Conservation (phyloP, 2,797 vertebrate genomes). For the Oryzias sinensis region DNA sequence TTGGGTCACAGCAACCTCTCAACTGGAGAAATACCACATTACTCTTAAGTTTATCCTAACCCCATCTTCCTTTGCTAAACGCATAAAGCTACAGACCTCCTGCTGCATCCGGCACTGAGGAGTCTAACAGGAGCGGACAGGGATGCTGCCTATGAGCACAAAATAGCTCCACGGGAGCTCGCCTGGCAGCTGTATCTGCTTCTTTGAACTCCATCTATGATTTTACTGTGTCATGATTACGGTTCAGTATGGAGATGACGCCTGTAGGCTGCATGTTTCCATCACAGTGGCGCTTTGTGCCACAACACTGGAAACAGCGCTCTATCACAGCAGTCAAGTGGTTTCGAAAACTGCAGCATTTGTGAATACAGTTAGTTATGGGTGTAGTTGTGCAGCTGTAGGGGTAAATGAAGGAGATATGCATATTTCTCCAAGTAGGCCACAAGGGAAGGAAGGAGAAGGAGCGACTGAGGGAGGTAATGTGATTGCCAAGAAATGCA, state of each 20-base stretch:
- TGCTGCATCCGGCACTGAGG: too few relatives aligned
- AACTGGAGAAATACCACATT: too few relatives aligned
- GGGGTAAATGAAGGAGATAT: slow-evolving; percentile 56
- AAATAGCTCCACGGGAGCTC: too few relatives aligned
- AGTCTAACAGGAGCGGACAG: too few relatives aligned
- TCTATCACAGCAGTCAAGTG: slow-evolving; percentile 20
- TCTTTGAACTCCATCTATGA: slow-evolving; percentile 14
- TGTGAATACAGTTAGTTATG: slow-evolving; percentile 44
- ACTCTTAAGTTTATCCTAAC: too few relatives aligned
- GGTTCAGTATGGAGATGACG: slow-evolving; percentile 32
- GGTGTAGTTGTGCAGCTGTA: slow-evolving; percentile 36
- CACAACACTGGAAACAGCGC: slow-evolving; percentile 15
- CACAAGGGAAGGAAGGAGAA: slow-evolving; percentile 45
- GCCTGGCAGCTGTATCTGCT: not conserved
- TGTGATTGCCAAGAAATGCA: slow-evolving; percentile 56
- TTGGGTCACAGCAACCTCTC: too few relatives aligned
- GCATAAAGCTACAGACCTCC: too few relatives aligned
- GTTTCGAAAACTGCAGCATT: slow-evolving; percentile 28
- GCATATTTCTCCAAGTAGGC: slow-evolving; percentile 69
- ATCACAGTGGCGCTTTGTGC: slow-evolving; percentile 16
- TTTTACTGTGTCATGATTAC: slow-evolving; percentile 22
- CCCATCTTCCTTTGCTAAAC: too few relatives aligned
- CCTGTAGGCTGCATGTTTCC: slow-evolving; percentile 9
- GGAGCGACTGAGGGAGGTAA: slow-evolving; percentile 24
- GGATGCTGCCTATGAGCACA: too few relatives aligned